Evolutionary conservation across 2,113 vertebrate species (phyloP).

Genomic region (Alligator sinensis): DNA sequence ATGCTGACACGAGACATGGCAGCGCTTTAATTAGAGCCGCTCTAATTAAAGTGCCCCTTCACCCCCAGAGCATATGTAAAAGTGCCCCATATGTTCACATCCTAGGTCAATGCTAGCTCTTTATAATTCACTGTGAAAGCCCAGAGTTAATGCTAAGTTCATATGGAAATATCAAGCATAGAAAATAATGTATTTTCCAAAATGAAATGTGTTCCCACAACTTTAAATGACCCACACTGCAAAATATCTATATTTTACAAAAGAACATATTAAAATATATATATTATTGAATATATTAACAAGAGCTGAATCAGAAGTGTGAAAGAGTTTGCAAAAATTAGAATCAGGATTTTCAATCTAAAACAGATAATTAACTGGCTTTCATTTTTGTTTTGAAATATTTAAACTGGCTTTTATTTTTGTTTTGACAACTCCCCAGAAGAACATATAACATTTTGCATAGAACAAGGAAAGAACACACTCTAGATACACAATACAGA

Average conservation of each 20-base stretch:
- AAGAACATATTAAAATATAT: neutral
- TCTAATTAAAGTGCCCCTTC: too few species aligned
- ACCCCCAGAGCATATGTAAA: too few species aligned
- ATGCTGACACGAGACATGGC: too few species aligned
- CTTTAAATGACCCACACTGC: neutral
- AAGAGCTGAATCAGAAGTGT: neutral
- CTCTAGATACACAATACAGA: neutral
- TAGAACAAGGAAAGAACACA: neutral
- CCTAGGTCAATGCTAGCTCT: neutral
- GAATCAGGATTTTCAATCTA: neutral
- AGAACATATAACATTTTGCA: neutral
- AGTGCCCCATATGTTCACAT: neutral
- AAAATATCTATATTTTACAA: neutral
- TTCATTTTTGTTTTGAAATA: too few species aligned
- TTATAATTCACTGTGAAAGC: neutral
- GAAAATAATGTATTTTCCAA: neutral
- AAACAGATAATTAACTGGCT: too few species aligned
- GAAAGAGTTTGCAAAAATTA: neutral
- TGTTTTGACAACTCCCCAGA: neutral
- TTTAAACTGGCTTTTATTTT: too few species aligned
- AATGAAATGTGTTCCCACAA: neutral
- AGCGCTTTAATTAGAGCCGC: too few species aligned
- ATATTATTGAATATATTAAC: neutral
- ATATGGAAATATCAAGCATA: neutral
- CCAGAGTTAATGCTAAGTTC: neutral